Percentiles rank a stretch among this genome's conserved stretches.
These are phyloP conservation scores for Psephotus haematonotus DNA, from an alignment of 2,113 vertebrate species.

Conservation along the genomic window DNA sequence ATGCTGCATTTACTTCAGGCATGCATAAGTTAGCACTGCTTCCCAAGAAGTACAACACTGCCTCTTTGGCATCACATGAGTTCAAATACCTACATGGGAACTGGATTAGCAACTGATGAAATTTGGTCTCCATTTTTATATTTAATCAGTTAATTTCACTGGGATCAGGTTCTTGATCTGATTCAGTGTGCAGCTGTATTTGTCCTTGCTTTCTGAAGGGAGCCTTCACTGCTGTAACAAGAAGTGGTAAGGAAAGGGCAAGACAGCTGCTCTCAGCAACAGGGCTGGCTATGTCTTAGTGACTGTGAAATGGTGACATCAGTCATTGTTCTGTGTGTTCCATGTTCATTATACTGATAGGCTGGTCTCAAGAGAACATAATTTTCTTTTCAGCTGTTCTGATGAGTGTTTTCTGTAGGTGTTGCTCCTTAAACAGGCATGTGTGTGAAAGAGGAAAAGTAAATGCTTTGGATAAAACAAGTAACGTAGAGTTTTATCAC, in stretches of 20 bases:
- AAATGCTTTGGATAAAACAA: not conserved
- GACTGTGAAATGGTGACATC: not conserved
- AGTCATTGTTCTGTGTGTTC: not conserved
- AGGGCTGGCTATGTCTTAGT: not conserved
- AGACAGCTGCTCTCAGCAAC: not conserved
- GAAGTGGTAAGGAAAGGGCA: not conserved
- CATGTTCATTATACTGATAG: not conserved
- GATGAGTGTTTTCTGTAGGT: not conserved
- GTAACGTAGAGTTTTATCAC: not conserved
- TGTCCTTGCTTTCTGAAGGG: not conserved
- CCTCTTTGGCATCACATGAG: not conserved
- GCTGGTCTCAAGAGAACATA: not conserved
- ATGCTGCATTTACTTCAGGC: not conserved
- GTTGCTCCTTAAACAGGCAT: not conserved
- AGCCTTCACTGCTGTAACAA: not conserved
- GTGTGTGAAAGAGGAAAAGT: not conserved
- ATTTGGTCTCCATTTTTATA: not conserved
- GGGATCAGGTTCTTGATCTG: not conserved
- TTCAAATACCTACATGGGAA: not conserved
- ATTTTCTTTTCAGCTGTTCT: not conserved
- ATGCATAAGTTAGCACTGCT: not conserved
- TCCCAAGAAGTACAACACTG: not conserved
- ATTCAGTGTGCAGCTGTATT: not conserved
- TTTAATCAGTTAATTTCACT: not conserved
- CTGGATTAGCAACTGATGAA: not conserved